Percentiles rank a stretch among this genome's conserved stretches.
phyloP scores from a whole-genome alignment of 2,888 invertebrate genomes.

The Morinoia aosen region DNA sequence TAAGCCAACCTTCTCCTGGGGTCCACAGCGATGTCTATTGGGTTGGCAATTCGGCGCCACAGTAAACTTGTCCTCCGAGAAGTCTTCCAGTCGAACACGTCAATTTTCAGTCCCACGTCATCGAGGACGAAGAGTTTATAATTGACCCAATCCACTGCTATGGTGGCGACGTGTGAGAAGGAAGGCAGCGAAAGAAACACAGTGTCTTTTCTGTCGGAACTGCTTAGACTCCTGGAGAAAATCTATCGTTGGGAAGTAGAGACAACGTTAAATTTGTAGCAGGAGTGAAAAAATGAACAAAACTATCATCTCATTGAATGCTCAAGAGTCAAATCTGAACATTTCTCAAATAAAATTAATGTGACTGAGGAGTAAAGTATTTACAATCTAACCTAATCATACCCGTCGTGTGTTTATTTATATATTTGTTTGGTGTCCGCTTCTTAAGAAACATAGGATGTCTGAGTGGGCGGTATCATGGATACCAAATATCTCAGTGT shows the following conservation, averaged over 20 bases:
- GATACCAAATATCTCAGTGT: no score
- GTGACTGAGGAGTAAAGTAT: no score
- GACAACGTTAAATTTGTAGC: neutral
- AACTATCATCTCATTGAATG: no score
- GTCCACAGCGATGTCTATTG: constrained; percentile 73
- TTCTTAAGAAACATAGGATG: no score
- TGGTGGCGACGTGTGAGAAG: constrained; percentile 72
- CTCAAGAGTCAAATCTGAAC: no score
- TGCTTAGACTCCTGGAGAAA: neutral
- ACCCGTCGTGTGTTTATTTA: no score
- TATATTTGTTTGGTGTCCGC: no score
- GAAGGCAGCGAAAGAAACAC: constrained; percentile 55
- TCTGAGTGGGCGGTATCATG: no score
- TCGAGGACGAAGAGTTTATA: constrained; percentile 96
- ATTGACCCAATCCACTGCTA: constrained; percentile 97
- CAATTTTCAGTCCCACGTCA: constrained; percentile 91
- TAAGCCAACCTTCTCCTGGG: neutral
- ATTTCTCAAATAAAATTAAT: no score
- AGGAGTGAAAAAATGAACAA: no score
- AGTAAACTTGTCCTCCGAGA: constrained; percentile 90
- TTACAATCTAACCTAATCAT: no score
- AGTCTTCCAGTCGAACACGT: constrained; percentile 90
- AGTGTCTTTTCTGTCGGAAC: constrained; percentile 22
- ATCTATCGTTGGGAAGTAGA: neutral
- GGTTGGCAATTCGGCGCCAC: constrained; percentile 90